These are phyloP conservation scores for Sigmodon hispidus DNA, from an alignment of 2,113 vertebrate species.

Conservation along the genomic window DNA sequence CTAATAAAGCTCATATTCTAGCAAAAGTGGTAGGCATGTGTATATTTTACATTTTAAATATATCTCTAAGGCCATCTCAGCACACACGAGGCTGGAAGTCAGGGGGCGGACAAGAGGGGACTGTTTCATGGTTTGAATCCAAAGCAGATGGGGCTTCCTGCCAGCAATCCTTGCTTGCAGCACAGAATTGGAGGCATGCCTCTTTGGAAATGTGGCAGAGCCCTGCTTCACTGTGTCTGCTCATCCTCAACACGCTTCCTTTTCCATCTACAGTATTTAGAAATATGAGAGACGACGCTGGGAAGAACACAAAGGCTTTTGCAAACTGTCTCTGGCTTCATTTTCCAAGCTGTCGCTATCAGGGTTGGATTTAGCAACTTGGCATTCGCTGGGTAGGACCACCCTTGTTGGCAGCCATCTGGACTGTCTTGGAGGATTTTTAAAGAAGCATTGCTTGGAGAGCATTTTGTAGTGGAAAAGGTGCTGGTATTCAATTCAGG, in stretches of 20 bases:
- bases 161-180: constrained; percentile 19
- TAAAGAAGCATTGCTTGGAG: constrained; percentile 61
- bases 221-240: constrained; percentile 62
- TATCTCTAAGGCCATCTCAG: constrained; percentile 48
- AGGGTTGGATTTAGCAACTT: constrained; percentile 77
- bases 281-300: constrained; percentile 74
- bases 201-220: constrained; percentile 32
- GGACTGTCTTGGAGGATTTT: constrained; percentile 72
- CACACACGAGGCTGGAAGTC: neutral
- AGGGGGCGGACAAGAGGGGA: neutral
- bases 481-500: constrained; percentile 1
- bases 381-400: constrained; percentile 73
- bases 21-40: constrained; percentile 31
- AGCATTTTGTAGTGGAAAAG: constrained; percentile 52
- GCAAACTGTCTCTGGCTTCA: constrained; percentile 72
- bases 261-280: constrained; percentile 69
- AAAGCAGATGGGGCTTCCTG: neutral
- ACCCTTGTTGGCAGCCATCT: constrained; percentile 78
- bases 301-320: constrained; percentile 73
- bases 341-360: constrained; percentile 71
- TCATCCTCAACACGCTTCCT: constrained; percentile 62
- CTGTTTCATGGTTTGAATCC: constrained; percentile 16
- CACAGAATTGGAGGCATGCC: neutral
- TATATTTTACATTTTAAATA: constrained; percentile 52
- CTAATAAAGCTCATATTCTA: constrained; percentile 51